Conservation (phyloP, 2,888 invertebrate species). For the Ornithoptera alexandrae region DNA sequence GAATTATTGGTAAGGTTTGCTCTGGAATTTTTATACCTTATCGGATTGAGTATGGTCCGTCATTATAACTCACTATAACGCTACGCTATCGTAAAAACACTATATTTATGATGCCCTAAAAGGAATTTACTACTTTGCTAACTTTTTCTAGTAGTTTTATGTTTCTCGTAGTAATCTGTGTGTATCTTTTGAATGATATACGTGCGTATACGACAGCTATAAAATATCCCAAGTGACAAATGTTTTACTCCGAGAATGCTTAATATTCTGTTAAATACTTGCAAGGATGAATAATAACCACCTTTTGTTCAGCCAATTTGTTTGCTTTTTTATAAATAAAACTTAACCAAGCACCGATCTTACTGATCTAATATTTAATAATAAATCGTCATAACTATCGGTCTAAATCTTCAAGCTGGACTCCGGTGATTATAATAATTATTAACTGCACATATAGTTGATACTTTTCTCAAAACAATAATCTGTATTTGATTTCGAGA, state of each 20-base stretch:
- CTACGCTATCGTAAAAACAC: conserved; percentile 14
- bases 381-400: too few species aligned
- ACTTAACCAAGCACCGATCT: too few species aligned
- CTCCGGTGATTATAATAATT: too few species aligned
- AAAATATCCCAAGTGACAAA: not conserved
- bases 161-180: not conserved
- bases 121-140: conserved; percentile 28
- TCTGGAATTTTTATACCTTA: conserved; percentile 11
- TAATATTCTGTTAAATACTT: not conserved
- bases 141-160: not conserved
- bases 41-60: conserved; percentile 16
- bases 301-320: too few species aligned
- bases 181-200: conserved; percentile 22
- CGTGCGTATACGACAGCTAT: not conserved
- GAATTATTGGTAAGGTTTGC: conserved; percentile 16
- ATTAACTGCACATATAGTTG: too few species aligned
- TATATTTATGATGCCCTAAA: conserved; percentile 25
- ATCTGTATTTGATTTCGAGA: too few species aligned
- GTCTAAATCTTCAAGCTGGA: too few species aligned
- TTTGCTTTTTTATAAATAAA: too few species aligned
- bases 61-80: conserved; percentile 27
- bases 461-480: too few species aligned
- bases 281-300: not conserved
- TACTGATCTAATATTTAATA: too few species aligned
- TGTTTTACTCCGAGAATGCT: conserved; percentile 29